Evolutionary conservation across 2,797 vertebrate genomes (phyloP).

Genomic region (Acanthurus lineatus): DNA sequence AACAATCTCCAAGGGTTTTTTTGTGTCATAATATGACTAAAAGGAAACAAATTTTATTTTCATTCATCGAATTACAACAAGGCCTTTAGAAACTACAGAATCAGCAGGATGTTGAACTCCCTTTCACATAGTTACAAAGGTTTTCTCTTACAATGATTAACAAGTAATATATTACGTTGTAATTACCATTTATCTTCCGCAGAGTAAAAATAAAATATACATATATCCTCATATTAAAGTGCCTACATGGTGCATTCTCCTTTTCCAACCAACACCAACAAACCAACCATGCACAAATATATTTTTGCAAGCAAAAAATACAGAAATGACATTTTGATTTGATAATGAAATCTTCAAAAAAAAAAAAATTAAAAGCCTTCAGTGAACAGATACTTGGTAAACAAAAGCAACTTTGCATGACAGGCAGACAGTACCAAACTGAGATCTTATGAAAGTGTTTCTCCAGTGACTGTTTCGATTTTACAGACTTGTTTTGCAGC

Average conservation of each 20-base stretch:
- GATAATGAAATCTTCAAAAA: constrained; percentile 14
- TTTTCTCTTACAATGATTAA: constrained; percentile 14
- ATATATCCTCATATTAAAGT: constrained; percentile 58
- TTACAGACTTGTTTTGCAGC: constrained; percentile 6
- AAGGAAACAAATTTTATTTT: constrained; percentile 46
- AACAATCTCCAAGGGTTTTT: no score
- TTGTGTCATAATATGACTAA: not conserved
- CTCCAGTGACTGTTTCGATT: constrained; percentile 3
- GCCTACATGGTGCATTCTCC: constrained; percentile 41
- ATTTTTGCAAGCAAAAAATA: constrained; percentile 36
- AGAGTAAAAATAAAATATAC: constrained; percentile 48
- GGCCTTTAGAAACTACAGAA: constrained; percentile 22
- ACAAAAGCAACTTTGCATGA: constrained; percentile 22
- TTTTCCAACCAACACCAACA: constrained; percentile 12
- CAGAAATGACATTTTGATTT: not conserved
- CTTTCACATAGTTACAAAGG: constrained; percentile 13
- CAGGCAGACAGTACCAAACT: not conserved
- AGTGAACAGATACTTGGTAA: constrained; percentile 22
- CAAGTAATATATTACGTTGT: constrained; percentile 38
- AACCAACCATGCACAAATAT: constrained; percentile 15
- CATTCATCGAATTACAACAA: constrained; percentile 46
- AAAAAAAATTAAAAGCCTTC: not conserved
- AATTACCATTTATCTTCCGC: constrained; percentile 27
- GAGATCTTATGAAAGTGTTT: constrained; percentile 10
- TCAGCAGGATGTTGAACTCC: not conserved